Percentiles rank a stretch among this genome's conserved stretches.
Evolutionary conservation across 2,113 vertebrate genomes (phyloP).

Genomic region (Crotalus helleri): DNA sequence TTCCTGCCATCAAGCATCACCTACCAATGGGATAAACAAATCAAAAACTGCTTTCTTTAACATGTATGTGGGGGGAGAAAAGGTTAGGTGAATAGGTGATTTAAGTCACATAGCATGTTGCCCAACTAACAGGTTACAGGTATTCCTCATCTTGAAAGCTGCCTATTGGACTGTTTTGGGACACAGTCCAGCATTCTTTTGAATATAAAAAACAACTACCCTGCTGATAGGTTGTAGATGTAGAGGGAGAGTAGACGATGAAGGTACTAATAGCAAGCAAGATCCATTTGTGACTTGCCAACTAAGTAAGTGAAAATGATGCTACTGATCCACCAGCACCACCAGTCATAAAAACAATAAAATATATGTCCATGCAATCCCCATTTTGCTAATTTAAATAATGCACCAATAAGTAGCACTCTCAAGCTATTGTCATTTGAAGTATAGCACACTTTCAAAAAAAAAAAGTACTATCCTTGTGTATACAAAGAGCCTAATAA

Average conservation of each 20-base stretch:
- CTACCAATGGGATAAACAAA: not conserved
- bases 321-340: not conserved
- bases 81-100: not conserved
- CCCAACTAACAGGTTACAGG: not conserved
- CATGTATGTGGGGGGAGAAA: not conserved
- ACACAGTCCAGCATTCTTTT: not conserved
- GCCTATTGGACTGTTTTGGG: not conserved
- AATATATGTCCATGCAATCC: not conserved
- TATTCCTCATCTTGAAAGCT: not conserved
- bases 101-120: not conserved
- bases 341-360: not conserved
- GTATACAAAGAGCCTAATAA: not conserved
- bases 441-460: not conserved
- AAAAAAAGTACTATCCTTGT: not conserved
- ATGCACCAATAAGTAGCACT: not conserved
- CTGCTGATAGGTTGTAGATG: not conserved
- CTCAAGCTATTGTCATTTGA: not conserved
- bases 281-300: not conserved
- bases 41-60: not conserved
- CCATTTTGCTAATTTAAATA: not conserved
- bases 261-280: not conserved
- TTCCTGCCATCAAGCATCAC: not conserved
- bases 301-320: not conserved
- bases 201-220: not conserved
- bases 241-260: not conserved